These are phyloP conservation scores for Dasyurus viverrinus DNA, from an alignment of 2,113 vertebrate species.

Conservation along the genomic window DNA sequence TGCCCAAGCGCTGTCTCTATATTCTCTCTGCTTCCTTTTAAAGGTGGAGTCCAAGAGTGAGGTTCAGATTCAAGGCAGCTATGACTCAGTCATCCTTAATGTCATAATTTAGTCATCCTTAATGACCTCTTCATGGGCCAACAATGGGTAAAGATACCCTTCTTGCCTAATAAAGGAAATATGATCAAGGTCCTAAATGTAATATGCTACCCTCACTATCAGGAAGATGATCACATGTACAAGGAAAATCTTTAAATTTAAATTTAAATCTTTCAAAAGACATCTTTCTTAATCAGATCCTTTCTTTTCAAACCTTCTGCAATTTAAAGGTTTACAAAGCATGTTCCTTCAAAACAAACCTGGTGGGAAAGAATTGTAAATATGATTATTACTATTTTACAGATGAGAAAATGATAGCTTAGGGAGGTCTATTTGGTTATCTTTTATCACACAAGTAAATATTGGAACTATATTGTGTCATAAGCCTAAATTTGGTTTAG, in stretches of 20 bases:
- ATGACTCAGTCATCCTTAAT: background rate
- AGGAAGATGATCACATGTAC: background rate
- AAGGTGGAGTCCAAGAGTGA: background rate
- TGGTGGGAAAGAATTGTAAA: background rate
- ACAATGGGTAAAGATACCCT: background rate
- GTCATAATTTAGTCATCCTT: background rate
- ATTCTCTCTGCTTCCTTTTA: background rate
- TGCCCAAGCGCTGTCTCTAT: background rate
- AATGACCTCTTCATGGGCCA: background rate
- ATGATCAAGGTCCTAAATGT: background rate
- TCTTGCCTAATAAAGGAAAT: background rate
- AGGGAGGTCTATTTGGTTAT: background rate
- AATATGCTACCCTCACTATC: background rate
- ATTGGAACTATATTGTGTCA: background rate
- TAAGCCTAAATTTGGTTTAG: background rate
- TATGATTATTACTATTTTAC: background rate
- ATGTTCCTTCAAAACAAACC: background rate
- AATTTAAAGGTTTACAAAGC: background rate
- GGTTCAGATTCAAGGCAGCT: background rate
- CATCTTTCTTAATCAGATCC: background rate
- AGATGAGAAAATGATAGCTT: background rate
- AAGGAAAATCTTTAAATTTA: background rate
- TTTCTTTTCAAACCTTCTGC: background rate
- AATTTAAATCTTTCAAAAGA: background rate
- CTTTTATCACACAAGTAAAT: background rate